A percentile compares a stretch with the other conserved stretches of the same genome.
Conservation (phyloP, 2,113 vertebrate species). For the Esox niger region DNA sequence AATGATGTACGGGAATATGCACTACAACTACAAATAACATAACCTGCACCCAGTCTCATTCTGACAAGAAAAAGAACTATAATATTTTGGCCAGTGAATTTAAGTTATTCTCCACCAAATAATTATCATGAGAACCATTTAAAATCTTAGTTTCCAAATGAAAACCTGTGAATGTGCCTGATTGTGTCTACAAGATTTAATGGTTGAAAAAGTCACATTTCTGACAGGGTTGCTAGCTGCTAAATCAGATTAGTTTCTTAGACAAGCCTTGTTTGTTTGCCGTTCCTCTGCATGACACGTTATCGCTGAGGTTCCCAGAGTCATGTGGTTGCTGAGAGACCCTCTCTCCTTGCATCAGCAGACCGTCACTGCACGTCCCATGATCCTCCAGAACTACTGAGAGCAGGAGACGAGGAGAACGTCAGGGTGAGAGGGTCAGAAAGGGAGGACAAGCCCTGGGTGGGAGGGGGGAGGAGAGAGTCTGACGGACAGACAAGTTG, state of each 20-base stretch:
- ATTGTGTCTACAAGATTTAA: slow-evolving; percentile 58
- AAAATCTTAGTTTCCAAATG: too few relatives aligned
- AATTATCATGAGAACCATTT: too few relatives aligned
- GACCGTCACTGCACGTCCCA: slow-evolving; percentile 44
- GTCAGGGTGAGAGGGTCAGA: background rate
- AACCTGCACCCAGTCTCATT: too few relatives aligned
- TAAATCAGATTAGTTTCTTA: slow-evolving; percentile 70
- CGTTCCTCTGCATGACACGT: slow-evolving; percentile 53
- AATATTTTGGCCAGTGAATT: too few relatives aligned
- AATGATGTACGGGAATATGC: too few relatives aligned
- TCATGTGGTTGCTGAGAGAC: slow-evolving; percentile 60
- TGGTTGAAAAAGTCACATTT: slow-evolving; percentile 57
- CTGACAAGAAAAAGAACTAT: too few relatives aligned
- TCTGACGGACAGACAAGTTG: background rate
- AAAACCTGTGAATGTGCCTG: slow-evolving; percentile 60
- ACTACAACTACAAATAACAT: too few relatives aligned
- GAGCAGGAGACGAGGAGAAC: too few relatives aligned
- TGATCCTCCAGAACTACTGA: slow-evolving; percentile 51
- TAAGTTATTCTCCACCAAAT: too few relatives aligned
- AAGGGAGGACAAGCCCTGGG: slow-evolving; percentile 3
- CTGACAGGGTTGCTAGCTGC: slow-evolving; percentile 44
- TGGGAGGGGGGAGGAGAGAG: background rate
- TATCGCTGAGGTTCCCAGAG: slow-evolving; percentile 64
- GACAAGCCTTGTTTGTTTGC: slow-evolving; percentile 66
- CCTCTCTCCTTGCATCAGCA: slow-evolving; percentile 49